These are phyloP conservation scores for Zosterops hypoxanthus DNA, from an alignment of 2,113 vertebrate genomes.

Conservation along the genomic window DNA sequence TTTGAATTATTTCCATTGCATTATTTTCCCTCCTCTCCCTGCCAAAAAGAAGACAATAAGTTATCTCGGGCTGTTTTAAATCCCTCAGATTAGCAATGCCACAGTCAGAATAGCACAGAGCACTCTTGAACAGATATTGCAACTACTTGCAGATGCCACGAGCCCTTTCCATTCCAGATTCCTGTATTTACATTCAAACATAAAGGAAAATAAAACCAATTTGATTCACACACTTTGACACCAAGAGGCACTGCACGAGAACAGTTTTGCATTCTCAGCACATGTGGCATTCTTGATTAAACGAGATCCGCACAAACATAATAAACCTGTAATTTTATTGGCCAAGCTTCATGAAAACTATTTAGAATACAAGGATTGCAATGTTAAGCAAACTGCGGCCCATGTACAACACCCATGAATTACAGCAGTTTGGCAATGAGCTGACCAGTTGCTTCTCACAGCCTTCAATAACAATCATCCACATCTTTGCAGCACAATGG, in stretches of 20 bases:
- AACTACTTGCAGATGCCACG: background rate
- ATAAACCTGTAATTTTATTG: conserved; percentile 67
- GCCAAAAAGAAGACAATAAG: background rate
- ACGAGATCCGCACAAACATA: background rate
- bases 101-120: background rate
- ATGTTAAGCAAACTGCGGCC: conserved; percentile 49
- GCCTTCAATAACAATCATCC: conserved; percentile 33
- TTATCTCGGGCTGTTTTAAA: background rate
- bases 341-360: conserved; percentile 47
- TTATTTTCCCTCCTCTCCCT: background rate
- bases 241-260: conserved; percentile 25
- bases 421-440: conserved; percentile 31
- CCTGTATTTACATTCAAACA: conserved; percentile 13
- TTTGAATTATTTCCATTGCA: background rate
- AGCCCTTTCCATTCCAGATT: background rate
- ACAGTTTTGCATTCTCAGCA: background rate
- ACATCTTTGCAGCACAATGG: conserved; percentile 13
- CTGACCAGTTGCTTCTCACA: conserved; percentile 42
- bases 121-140: background rate
- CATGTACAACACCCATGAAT: conserved; percentile 42
- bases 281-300: conserved; percentile 26
- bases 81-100: background rate
- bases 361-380: conserved; percentile 27
- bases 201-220: conserved; percentile 16
- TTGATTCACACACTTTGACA: background rate